Percentiles rank a stretch among this genome's conserved stretches.
Evolutionary conservation across 1,140 invertebrate genomes (phyloP).

Genomic region (Diabrotica virgifera): DNA sequence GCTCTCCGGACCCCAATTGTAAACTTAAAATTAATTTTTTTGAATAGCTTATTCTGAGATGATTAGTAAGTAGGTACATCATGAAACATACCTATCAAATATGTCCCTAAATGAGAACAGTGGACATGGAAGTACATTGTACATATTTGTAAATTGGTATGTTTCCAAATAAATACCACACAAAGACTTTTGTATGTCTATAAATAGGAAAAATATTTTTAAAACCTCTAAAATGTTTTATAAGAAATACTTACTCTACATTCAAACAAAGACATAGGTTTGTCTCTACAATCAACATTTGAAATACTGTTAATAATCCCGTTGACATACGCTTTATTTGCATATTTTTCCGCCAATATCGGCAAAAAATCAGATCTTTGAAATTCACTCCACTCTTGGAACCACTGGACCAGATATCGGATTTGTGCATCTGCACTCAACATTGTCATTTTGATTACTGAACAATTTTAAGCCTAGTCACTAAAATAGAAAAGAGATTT

Average conservation of each 20-base stretch:
- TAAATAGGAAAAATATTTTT: too few relatives aligned
- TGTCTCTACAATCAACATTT: slow-evolving; percentile 63
- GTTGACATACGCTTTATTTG: slow-evolving; percentile 63
- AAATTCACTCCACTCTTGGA: slow-evolving; percentile 83
- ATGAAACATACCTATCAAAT: too few relatives aligned
- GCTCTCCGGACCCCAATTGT: too few relatives aligned
- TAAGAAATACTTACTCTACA: slow-evolving; percentile 64
- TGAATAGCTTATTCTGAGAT: too few relatives aligned
- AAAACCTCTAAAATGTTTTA: too few relatives aligned
- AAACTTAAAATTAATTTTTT: too few relatives aligned
- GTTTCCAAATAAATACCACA: too few relatives aligned
- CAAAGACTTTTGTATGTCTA: too few relatives aligned
- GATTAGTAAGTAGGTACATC: too few relatives aligned
- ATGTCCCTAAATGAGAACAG: too few relatives aligned
- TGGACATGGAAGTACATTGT: too few relatives aligned
- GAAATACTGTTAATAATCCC: slow-evolving; percentile 70
- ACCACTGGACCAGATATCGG: slow-evolving; percentile 80
- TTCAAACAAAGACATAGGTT: slow-evolving; percentile 82
- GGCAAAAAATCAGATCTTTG: slow-evolving; percentile 81
- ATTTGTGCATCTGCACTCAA: slow-evolving; percentile 64
- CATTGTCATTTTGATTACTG: slow-evolving; percentile 38
- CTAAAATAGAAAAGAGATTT: slow-evolving; percentile 22
- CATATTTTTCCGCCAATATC: slow-evolving; percentile 68
- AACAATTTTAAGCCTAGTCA: slow-evolving; percentile 27
- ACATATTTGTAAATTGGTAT: too few relatives aligned